phyloP scores from a whole-genome alignment of 2,113 vertebrate species.

The Pycnonotus jocosus region DNA sequence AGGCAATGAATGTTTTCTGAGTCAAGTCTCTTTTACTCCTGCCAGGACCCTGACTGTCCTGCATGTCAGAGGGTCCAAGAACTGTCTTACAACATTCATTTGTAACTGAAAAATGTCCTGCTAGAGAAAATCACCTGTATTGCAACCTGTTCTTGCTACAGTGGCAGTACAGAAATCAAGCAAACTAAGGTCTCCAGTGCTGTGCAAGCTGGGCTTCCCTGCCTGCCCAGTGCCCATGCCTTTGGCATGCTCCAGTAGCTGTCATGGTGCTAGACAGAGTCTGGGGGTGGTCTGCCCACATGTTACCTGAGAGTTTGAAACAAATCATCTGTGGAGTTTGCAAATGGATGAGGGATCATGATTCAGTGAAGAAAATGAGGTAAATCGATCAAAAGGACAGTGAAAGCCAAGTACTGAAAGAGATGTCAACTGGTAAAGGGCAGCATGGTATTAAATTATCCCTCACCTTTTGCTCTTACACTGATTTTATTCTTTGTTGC shows the following conservation, averaged over 20 bases:
- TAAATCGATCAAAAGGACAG: slow-evolving; percentile 4
- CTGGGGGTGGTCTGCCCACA: neutral
- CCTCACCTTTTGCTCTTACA: slow-evolving; percentile 45
- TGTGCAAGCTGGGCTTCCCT: neutral
- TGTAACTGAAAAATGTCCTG: neutral
- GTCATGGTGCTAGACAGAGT: neutral
- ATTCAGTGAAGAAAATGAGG: slow-evolving; percentile 19
- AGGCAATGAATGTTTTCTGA: neutral
- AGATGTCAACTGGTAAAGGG: slow-evolving; percentile 44
- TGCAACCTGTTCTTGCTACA: neutral
- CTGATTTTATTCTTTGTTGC: slow-evolving; percentile 50
- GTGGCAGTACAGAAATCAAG: neutral
- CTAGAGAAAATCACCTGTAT: neutral
- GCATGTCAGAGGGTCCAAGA: neutral
- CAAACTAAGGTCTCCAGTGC: neutral
- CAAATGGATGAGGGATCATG: neutral
- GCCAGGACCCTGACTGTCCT: neutral
- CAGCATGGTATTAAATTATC: slow-evolving; percentile 32
- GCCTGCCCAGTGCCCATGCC: neutral
- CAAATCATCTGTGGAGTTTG: neutral
- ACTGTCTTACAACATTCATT: neutral
- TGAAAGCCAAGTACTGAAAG: neutral
- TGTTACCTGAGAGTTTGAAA: neutral
- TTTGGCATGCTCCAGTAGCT: neutral
- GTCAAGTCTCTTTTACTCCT: neutral